A percentile compares a stretch with the other conserved stretches of the same genome.
These are phyloP conservation scores for Callyntrura guangdongensis DNA, from an alignment of 2,888 invertebrate genomes.

Conservation along the genomic window DNA sequence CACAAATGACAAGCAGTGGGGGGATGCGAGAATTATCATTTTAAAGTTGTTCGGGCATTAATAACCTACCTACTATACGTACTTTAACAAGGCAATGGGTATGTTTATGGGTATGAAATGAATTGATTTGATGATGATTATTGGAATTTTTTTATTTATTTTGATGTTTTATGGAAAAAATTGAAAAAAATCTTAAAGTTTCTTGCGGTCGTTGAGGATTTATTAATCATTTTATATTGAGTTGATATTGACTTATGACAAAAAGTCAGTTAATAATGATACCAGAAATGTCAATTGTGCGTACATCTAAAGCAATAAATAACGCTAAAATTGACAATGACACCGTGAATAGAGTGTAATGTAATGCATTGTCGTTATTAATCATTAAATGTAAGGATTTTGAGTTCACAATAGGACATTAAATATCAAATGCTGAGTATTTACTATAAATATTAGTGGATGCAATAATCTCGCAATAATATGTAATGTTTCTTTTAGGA, in stretches of 20 bases:
- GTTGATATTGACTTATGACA: background rate
- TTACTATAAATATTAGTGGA: conserved; percentile 28
- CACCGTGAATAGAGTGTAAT: background rate
- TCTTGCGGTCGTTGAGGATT: conserved; percentile 18
- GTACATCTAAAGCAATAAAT: conserved; percentile 25
- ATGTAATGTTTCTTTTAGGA: background rate
- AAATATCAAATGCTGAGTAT: background rate
- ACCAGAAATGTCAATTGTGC: background rate
- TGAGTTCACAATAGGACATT: background rate
- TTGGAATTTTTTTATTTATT: background rate
- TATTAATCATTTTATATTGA: conserved; percentile 40
- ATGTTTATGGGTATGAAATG: background rate
- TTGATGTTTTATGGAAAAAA: conserved; percentile 19
- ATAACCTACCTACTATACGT: background rate
- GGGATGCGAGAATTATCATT: background rate
- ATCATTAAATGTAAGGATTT: background rate
- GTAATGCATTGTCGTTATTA: background rate
- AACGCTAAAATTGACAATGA: background rate
- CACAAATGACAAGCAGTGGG: too few species aligned
- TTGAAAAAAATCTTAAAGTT: background rate
- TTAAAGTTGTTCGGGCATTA: background rate
- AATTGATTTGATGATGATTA: background rate
- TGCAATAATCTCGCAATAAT: background rate
- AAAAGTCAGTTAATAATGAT: conserved; percentile 1
- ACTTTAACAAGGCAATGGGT: too few species aligned